Evolutionary conservation across 2,113 vertebrate genomes (phyloP).

Genomic region (Peromyscus californicus): DNA sequence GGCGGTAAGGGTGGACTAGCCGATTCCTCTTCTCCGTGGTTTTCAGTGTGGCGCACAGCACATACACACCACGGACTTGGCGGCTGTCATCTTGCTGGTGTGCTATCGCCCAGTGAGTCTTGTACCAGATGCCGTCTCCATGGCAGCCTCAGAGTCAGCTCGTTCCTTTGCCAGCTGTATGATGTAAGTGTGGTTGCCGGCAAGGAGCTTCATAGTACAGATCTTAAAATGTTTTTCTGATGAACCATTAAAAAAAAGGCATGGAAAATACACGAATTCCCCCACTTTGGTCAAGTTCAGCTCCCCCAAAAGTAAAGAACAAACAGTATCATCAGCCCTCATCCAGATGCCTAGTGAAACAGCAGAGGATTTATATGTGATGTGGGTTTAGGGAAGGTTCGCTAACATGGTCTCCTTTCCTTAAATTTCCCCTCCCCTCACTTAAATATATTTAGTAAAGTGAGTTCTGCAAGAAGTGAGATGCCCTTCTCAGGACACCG

Average conservation of each 20-base stretch:
- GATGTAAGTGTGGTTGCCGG: not conserved
- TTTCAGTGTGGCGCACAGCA: not conserved
- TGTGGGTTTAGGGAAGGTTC: not conserved
- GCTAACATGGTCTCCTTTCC: not conserved
- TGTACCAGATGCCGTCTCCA: not conserved
- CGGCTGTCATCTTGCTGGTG: not conserved
- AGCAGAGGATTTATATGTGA: not conserved
- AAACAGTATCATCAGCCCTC: not conserved
- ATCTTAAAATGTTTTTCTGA: not conserved
- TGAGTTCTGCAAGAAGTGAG: not conserved
- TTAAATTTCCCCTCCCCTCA: not conserved
- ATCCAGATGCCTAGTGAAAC: not conserved
- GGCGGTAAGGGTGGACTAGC: not conserved
- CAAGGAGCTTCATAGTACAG: not conserved
- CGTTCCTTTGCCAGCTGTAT: fast-evolving
- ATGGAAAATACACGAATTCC: not conserved
- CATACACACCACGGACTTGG: no score
- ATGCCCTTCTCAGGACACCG: slow-evolving; percentile 71
- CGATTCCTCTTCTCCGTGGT: not conserved
- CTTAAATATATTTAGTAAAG: slow-evolving; percentile 14
- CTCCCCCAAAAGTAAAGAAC: not conserved
- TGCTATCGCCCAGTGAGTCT: not conserved
- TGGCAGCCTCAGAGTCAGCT: not conserved
- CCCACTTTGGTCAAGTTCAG: not conserved
- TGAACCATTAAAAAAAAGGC: not conserved